A percentile compares a stretch with the other conserved stretches of the same genome.
phyloP scores from a whole-genome alignment of 2,113 vertebrate genomes.

The Platysteira castanea region DNA sequence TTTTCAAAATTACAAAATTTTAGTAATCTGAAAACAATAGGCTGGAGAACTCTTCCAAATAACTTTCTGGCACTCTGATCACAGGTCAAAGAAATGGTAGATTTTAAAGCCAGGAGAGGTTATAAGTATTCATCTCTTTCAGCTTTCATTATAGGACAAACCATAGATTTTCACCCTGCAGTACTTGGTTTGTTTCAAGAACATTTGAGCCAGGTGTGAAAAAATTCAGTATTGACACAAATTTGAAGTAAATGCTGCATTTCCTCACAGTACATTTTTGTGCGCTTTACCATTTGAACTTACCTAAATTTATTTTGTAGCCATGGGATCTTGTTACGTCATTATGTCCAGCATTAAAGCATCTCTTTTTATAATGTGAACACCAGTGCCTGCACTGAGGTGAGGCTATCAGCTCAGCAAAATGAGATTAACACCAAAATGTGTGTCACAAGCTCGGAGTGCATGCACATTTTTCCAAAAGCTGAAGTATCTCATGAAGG shows the following conservation, averaged over 20 bases:
- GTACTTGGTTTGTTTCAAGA: not conserved
- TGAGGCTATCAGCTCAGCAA: not conserved
- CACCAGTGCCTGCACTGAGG: not conserved
- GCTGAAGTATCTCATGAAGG: not conserved
- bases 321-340: not conserved
- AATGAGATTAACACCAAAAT: not conserved
- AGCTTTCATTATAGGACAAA: not conserved
- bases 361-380: not conserved
- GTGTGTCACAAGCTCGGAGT: not conserved
- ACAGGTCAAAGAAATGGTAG: not conserved
- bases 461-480: not conserved
- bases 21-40: not conserved
- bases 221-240: not conserved
- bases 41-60: not conserved
- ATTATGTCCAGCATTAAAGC: not conserved
- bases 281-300: not conserved
- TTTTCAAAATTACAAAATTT: not conserved
- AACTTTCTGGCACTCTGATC: not conserved
- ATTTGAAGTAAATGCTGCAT: not conserved
- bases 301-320: not conserved
- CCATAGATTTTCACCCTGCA: not conserved
- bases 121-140: not conserved
- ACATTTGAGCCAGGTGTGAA: not conserved
- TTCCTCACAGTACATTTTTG: not conserved
- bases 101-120: not conserved